Percentiles rank a stretch among this genome's conserved stretches.
Evolutionary conservation across 2,113 vertebrate genomes (phyloP).

Genomic region (Serilophus lunatus): DNA sequence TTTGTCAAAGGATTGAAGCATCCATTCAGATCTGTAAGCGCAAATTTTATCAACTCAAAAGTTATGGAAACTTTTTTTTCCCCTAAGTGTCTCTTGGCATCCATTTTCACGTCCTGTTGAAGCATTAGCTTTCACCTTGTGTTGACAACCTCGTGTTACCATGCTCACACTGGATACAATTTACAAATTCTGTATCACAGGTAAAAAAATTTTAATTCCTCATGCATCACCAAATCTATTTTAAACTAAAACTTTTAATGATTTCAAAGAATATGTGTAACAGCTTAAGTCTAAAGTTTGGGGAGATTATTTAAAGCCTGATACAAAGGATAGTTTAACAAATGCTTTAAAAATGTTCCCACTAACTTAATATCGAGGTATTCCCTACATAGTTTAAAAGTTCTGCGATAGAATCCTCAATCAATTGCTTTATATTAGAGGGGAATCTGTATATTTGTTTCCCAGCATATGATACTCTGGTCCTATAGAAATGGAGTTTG

Average conservation of each 20-base stretch:
- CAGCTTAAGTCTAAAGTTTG: background rate
- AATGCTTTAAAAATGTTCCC: background rate
- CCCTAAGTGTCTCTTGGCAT: background rate
- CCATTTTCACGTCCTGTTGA: background rate
- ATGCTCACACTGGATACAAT: background rate
- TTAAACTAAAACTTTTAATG: background rate
- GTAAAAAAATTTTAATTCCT: too few species aligned
- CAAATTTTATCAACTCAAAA: background rate
- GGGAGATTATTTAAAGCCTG: background rate
- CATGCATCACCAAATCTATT: background rate
- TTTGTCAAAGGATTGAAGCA: background rate
- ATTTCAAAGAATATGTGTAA: background rate
- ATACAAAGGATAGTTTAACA: background rate
- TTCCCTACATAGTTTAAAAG: background rate
- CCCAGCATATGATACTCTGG: background rate
- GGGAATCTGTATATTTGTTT: background rate
- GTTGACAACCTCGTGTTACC: background rate
- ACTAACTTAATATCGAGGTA: background rate
- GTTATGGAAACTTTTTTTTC: accelerated
- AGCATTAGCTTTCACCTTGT: background rate
- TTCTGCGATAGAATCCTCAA: background rate
- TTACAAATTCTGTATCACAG: background rate
- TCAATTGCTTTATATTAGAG: background rate
- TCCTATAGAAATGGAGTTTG: background rate
- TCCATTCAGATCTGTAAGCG: background rate